These are phyloP conservation scores for Petrolisthes cinctipes DNA, from an alignment of 2,888 invertebrate genomes.

Conservation along the genomic window DNA sequence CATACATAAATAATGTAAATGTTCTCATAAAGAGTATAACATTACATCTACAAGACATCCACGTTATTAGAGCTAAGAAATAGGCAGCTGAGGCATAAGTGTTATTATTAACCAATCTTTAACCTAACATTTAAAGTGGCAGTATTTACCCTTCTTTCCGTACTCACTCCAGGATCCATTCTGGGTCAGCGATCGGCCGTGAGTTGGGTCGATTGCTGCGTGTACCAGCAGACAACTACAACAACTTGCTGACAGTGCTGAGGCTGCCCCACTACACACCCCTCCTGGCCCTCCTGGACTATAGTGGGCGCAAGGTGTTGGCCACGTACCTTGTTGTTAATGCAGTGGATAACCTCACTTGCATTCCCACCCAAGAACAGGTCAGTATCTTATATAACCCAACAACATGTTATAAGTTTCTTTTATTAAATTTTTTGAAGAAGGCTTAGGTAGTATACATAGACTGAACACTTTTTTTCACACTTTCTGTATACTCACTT, in stretches of 20 bases:
- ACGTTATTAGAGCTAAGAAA: too few relatives aligned
- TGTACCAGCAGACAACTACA: slow-evolving; percentile 94
- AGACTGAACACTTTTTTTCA: neutral
- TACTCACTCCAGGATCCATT: slow-evolving; percentile 76
- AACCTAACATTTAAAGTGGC: too few relatives aligned
- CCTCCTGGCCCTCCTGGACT: slow-evolving; percentile 88
- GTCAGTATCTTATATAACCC: slow-evolving; percentile 70
- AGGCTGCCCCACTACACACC: slow-evolving; percentile 89
- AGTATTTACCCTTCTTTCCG: too few relatives aligned
- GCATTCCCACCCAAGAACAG: slow-evolving; percentile 89
- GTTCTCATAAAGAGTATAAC: too few relatives aligned
- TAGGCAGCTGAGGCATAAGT: too few relatives aligned
- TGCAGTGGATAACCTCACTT: slow-evolving; percentile 89
- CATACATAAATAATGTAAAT: too few relatives aligned
- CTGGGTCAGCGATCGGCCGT: slow-evolving; percentile 86
- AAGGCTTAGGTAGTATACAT: neutral
- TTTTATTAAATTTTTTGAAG: neutral
- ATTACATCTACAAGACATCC: too few relatives aligned
- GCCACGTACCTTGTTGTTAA: slow-evolving; percentile 91
- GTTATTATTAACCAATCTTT: too few relatives aligned
- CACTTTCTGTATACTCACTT: neutral
- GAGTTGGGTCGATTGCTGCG: slow-evolving; percentile 93
- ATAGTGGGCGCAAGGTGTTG: slow-evolving; percentile 85
- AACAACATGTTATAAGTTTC: slow-evolving; percentile 67
- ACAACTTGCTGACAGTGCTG: slow-evolving; percentile 88